Evolutionary conservation across 2,113 vertebrate genomes (phyloP).

Genomic region (Psettodes erumei): DNA sequence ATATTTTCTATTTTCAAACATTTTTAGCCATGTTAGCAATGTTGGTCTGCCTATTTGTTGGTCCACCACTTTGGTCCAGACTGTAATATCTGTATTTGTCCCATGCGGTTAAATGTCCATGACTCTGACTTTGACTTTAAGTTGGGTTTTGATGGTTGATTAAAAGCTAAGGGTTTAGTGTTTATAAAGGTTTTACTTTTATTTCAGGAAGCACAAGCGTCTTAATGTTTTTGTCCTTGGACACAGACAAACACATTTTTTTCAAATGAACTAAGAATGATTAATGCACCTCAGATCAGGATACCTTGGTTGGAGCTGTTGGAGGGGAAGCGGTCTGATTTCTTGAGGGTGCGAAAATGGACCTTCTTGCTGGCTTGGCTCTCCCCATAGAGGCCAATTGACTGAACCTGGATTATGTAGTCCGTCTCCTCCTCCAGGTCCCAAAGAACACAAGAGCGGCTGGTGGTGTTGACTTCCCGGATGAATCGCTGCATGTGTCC

Average conservation of each 20-base stretch:
- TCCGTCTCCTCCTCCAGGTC: slow-evolving; percentile 95
- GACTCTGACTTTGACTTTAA: no score
- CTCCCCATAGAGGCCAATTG: slow-evolving; percentile 93
- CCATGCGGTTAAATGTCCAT: no score
- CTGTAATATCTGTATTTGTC: neutral
- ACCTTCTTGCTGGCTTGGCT: slow-evolving; percentile 93
- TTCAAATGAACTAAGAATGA: neutral
- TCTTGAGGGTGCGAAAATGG: slow-evolving; percentile 95
- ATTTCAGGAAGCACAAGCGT: neutral
- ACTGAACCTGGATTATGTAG: slow-evolving; percentile 96
- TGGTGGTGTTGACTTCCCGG: slow-evolving; percentile 97
- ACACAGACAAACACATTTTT: neutral
- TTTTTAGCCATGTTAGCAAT: neutral
- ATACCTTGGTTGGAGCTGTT: slow-evolving; percentile 97
- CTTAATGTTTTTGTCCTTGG: neutral
- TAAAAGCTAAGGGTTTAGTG: no score
- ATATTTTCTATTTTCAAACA: neutral
- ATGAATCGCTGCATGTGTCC: slow-evolving; percentile 96
- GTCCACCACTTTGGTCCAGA: neutral
- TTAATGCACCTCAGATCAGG: neutral
- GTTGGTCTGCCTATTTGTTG: neutral
- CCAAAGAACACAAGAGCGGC: slow-evolving; percentile 95
- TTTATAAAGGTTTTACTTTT: neutral
- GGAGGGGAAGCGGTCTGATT: slow-evolving; percentile 91
- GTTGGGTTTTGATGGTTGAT: no score